Evolutionary conservation across 2,888 invertebrate genomes (phyloP).

Genomic region (Standfussiana lucernea): DNA sequence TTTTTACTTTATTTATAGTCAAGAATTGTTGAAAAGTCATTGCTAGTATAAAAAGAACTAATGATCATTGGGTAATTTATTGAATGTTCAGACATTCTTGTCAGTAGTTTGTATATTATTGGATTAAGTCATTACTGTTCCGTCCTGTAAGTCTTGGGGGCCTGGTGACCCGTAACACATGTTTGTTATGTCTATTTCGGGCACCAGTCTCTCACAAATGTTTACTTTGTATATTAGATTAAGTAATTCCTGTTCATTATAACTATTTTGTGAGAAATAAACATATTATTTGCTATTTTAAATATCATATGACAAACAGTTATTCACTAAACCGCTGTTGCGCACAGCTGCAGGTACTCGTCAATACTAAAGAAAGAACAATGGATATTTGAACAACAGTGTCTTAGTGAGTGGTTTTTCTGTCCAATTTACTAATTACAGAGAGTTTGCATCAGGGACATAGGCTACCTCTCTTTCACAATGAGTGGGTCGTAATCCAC

Average conservation of each 20-base stretch:
- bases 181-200: neutral
- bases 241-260: neutral
- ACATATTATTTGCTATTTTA: too few relatives aligned
- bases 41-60: neutral
- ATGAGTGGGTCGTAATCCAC: too few relatives aligned
- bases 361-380: too few relatives aligned
- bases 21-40: neutral
- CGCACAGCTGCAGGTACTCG: too few relatives aligned
- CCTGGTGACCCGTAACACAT: neutral
- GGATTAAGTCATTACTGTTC: too few relatives aligned
- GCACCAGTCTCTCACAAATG: neutral
- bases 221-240: neutral
- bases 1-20: conserved; percentile 15
- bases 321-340: too few relatives aligned
- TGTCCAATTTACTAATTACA: neutral
- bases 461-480: neutral
- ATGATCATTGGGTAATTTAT: neutral
- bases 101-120: neutral
- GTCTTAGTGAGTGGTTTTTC: neutral
- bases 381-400: too few relatives aligned
- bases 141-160: neutral
- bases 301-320: too few relatives aligned
- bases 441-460: neutral
- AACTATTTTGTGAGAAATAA: neutral
- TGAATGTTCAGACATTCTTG: neutral